phyloP scores from a whole-genome alignment of 2,888 invertebrate species.

The Galerucella nymphaeae region DNA sequence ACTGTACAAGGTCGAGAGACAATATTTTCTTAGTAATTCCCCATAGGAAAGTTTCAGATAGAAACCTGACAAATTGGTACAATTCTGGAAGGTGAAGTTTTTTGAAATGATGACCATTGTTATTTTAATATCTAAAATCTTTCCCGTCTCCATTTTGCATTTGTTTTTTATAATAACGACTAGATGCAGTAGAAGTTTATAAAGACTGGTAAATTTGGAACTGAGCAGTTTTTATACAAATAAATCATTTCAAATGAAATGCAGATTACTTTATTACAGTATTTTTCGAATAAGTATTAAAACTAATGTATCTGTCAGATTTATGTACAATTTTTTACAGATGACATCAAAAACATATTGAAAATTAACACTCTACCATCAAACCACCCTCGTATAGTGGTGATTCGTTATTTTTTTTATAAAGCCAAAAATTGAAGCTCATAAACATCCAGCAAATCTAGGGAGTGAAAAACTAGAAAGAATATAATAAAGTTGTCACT shows the following conservation, averaged over 20 bases:
- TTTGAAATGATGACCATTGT: background rate
- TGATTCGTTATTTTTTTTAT: too few species aligned
- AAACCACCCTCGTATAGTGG: too few species aligned
- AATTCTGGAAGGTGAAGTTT: constrained; percentile 18
- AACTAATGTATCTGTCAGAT: too few species aligned
- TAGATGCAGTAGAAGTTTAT: background rate
- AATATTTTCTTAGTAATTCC: constrained; percentile 35
- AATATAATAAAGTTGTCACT: constrained; percentile 28
- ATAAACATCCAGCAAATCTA: background rate
- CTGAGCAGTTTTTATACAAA: too few species aligned
- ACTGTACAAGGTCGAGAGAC: constrained; percentile 36
- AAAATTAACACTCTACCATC: too few species aligned
- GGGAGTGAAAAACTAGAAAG: constrained; percentile 18
- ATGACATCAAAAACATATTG: too few species aligned
- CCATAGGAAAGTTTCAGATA: constrained; percentile 28
- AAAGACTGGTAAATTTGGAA: background rate
- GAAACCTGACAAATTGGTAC: constrained; percentile 37
- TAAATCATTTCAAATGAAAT: background rate
- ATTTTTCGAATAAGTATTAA: too few species aligned
- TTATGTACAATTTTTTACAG: too few species aligned
- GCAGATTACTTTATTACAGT: too few species aligned
- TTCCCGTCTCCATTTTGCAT: background rate
- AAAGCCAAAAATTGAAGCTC: background rate
- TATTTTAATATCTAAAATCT: background rate
- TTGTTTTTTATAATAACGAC: background rate